Base-by-base conservation (phyloP, 2,113 vertebrate genomes). In the Pollimyrus isidori region DNA sequence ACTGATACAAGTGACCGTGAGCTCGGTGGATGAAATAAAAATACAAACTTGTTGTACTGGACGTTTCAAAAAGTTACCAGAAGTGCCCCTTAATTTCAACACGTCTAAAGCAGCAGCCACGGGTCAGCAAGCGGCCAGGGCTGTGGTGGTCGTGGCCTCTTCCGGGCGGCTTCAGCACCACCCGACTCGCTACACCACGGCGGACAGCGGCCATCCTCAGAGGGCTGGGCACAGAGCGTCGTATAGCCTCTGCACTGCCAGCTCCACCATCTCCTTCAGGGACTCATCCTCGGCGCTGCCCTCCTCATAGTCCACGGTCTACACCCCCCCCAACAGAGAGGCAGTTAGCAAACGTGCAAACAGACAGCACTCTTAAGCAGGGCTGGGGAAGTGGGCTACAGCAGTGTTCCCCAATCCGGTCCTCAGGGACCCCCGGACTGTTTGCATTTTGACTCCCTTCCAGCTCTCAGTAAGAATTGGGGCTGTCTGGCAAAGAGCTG, bases 181-280 rank as follows among this genome's bases (percentile, higher is more conserved):
- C 26, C 23, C 3, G 21, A 84, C 82, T 84, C 82, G 21, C 23
- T 39, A 42, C 19, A 42, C 21, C 82, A 48, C 7, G 9, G 19
- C 17, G n/a, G 50, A 19, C 30, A 2, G 15, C 19, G 21, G 39
- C 7, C 15, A 15, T 35, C 1, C 6, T 97, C 93, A 98, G 89
- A 94, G 94, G 3, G 95, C 94, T 0, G 98, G 97, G 23, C 95
- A 96, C 62, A 98, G 96, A 3, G 97, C 97, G 80, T 98, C 97
- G 10, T 97, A 96, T 9, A 99, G 97, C 13, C 98, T 95, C 89
- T 97, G 97, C 0, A 97, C 95, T 0, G 98, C 97, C 65, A 98
- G 92, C 39, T 98, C 97, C 87, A 98, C 95, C 97, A 97, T 97
- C 91, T 99, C 98, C 53, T 95, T 95, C 73, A 99, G 95, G 58